Conservation (phyloP, 2,888 invertebrate species). For the Diaphora mendica region DNA sequence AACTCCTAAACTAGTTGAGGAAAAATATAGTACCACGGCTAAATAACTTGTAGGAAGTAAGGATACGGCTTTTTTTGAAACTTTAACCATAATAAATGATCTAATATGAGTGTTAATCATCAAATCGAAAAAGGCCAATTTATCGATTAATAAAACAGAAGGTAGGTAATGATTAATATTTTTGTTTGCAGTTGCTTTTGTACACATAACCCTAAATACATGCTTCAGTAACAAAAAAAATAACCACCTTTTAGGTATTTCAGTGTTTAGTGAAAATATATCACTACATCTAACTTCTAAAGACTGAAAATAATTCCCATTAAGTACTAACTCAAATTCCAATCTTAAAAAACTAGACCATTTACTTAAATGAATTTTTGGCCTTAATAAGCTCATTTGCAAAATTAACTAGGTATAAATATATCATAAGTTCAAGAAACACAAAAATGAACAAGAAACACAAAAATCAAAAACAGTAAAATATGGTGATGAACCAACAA, state of each 20-base stretch:
- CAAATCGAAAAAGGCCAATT: neutral
- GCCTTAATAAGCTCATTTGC: neutral
- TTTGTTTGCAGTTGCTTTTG: neutral
- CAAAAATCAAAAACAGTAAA: constrained; percentile 3
- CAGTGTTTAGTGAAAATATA: no score
- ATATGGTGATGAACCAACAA: neutral
- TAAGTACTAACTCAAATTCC: neutral
- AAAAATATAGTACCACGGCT: neutral
- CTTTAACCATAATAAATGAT: neutral
- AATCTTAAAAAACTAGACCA: neutral
- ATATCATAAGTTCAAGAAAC: no score
- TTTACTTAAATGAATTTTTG: neutral
- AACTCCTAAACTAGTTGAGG: constrained; percentile 16
- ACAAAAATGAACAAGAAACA: no score
- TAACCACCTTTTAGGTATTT: no score
- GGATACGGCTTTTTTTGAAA: neutral
- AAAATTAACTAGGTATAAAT: no score
- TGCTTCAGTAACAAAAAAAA: neutral
- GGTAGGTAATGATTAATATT: neutral
- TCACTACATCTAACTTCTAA: neutral
- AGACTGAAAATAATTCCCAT: neutral
- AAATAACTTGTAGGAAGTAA: constrained; percentile 25
- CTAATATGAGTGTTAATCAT: neutral
- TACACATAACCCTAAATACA: neutral
- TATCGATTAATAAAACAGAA: no score